Percentiles rank a stretch among this genome's conserved stretches.
Evolutionary conservation across 2,888 invertebrate genomes (phyloP).

Genomic region (Xiphydria camelus): DNA sequence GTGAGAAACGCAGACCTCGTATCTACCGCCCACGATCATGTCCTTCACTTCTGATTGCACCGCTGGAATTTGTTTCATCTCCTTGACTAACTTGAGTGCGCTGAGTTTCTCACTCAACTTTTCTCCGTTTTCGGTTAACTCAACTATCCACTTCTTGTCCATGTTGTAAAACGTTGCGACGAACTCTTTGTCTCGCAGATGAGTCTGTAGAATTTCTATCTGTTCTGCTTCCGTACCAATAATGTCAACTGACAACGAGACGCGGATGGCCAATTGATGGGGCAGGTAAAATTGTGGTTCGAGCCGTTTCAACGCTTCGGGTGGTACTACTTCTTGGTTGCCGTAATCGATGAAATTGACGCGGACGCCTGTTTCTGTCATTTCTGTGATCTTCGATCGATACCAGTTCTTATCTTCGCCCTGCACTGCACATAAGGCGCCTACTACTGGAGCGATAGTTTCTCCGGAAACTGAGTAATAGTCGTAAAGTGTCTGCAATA

Average conservation of each 20-base stretch:
- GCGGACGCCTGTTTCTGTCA: constrained; percentile 56
- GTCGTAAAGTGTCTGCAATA: constrained; percentile 63
- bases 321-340: constrained; percentile 64
- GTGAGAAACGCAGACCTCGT: constrained; percentile 67
- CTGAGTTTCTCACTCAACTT: constrained; percentile 61
- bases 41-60: constrained; percentile 33
- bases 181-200: constrained; percentile 59
- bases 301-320: constrained; percentile 55
- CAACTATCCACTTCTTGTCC: constrained; percentile 63
- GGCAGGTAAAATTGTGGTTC: constrained; percentile 44
- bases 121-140: constrained; percentile 60
- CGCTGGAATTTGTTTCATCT: constrained; percentile 44
- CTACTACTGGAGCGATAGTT: constrained; percentile 56
- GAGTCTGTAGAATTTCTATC: constrained; percentile 42
- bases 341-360: constrained; percentile 74
- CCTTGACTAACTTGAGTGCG: constrained; percentile 31
- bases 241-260: constrained; percentile 40
- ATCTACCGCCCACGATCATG: constrained; percentile 34
- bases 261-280: constrained; percentile 45
- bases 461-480: constrained; percentile 64
- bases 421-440: constrained; percentile 66
- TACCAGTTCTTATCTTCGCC: constrained; percentile 73
- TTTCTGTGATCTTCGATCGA: constrained; percentile 63
- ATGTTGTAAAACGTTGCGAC: constrained; percentile 62
- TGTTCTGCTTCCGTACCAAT: constrained; percentile 57